Evolutionary conservation across 2,888 invertebrate genomes (phyloP), one percentile per base, ranked within the genome.

Genomic region (Diarsia dahlii): DNA sequence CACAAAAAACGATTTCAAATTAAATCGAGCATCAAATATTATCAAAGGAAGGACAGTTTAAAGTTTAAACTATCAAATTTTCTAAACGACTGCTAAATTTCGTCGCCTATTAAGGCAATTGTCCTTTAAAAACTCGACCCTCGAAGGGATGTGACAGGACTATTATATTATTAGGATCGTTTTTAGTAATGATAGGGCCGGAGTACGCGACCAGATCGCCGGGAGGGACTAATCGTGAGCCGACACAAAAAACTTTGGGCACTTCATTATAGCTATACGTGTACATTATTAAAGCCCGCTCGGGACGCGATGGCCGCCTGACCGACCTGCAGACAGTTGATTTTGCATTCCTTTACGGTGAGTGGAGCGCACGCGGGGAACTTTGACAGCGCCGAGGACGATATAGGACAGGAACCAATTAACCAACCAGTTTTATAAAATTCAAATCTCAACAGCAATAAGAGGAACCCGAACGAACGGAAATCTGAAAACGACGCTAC

Each of bases 141-240:
- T 89, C 90, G 88, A 91, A 94, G 92, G 94, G 92, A 93, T 96
- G 95, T 95, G 96, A 96, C 96, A 96, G 94, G 94, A 93, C 94
- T 95, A 96, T 96, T 96, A 96, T 95, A 95, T 95, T 96, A 96
- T 96, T 96, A 96, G 95, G 94, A 95, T 91, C 96, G 94, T 94
- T 96, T 94, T 95, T 92, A 90, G 94, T 96, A 96, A 96, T 96
- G 93, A 96, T 94, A 95, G 96, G 95, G 95, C 89, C 91, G 92
- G 89, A 91, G 91, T 91, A 89, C 92, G 94, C 94, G 95, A 92
- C 93, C 90, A 87, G 90, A 92, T 90, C 93, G 95, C 96, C 95
- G 91, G 90, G 92, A 92, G 95, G 92, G 92, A 90, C 94, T 94
- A 93, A 95, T 95, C 95, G 92, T 85, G 90, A 84, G 87, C 90